Base-by-base conservation (phyloP, 2,113 vertebrate species). In the Balaeniceps rex region DNA sequence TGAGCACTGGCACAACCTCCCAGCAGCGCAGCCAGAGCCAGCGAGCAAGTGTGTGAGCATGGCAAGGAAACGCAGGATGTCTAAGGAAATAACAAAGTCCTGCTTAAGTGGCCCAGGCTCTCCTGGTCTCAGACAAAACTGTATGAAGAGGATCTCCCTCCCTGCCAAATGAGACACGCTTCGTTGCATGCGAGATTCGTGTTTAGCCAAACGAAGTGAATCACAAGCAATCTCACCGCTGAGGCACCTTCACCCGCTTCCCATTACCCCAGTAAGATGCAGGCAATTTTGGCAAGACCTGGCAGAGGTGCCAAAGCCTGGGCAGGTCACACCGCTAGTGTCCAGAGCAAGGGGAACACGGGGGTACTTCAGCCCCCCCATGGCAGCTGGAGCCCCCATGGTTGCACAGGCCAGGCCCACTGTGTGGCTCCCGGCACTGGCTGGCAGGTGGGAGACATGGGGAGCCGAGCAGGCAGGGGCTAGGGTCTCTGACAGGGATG, bases 11-110 rank as follows among this genome's bases (percentile, higher is more conserved):
- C n/a, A 36, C 2, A 1, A 61, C 7, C 36, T 77, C 36, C 57
- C 76, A 80, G 44, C 11, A 24, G 14, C 1, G 13, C 31, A 77
- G 58, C 47, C 42, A 34, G 25, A 49, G 10, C 11, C 29, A 55
- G n/a, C 0, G 1, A 49, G 19, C 3, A 3, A 76, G 63, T 6
- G 2, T 19, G 9, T 42, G 19, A 83, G 38, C n/a, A 38, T 0
- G 3, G 18, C 9, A 61, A 83, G 58, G 17, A 88, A 79, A 69
- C 10, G 19, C 0, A 3, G 34, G 15, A 60, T 42, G 14, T 28
- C 47, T 38, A 33, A 82, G 57, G 36, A 71, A 82, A 87, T 6
- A 47, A 21, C 9, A 31, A 42, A 49, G 54, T 28, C 12, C 65
- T 61, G 16, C 26, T 10, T 22, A 74, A 55, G 19, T n/a, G 34